Base-by-base conservation (phyloP, 2,113 vertebrate species). In the Synodontis membranacea region DNA sequence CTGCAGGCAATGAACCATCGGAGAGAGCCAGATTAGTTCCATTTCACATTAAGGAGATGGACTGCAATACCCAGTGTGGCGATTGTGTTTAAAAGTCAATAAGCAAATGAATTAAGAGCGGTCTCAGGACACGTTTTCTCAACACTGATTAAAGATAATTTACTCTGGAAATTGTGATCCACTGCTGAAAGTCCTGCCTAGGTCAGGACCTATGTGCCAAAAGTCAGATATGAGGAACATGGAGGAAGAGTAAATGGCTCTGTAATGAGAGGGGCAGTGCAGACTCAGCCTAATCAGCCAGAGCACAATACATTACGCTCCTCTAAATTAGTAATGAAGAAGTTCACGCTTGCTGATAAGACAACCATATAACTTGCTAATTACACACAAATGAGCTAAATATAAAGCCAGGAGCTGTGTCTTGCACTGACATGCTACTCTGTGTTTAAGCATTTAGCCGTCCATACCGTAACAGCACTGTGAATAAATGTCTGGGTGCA, bases 261-360 rank as follows among this genome's bases (percentile, higher is more conserved):
- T 56, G 17, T 86, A 86, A 86, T 82, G 68, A 78, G 74, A 68
- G 52, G 56, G 88, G 80, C 80, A 86, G 84, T 86, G 84, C 74
- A 54, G 80, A 60, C 74, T 78, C 84, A 58, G 84, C 70, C 79
- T 78, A 86, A 83, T 88, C 75, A 80, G 23, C 84, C 75, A 58
- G 10, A 84, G 60, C 82, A 83, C 75, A 79, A 88, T 83, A 80
- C 60, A 83, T 88, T 70, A 72, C 17, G 11, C 64, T 60, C 39
- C 21, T 5, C 52, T 86, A 82, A 86, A 88, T 88, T 83, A 88
- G 56, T 86, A 86, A 88, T 86, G 84, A 86, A 42, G 79, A 88
- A 72, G 56, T 58, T 83, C 80, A 1, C 21, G 58, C 82, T 60
- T 12, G 21, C 74, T 84, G 82, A 86, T 86, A 54, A 86, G 75